Base-by-base conservation (phyloP, 2,797 vertebrate genomes). In the Pachyuromys duprasi region DNA sequence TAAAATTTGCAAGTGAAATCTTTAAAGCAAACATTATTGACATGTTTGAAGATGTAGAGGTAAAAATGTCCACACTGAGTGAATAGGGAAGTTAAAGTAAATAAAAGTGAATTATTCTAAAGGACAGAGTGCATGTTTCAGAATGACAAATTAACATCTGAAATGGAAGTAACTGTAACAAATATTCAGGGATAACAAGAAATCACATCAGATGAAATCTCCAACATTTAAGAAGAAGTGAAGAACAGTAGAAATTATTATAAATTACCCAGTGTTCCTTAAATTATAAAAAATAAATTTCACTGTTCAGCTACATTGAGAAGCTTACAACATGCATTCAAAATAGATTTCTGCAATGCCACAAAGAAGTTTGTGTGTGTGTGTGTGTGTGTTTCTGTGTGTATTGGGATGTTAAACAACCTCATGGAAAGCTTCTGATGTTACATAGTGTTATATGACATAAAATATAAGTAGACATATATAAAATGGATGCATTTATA, bases 401-500 rank as follows among this genome's bases (percentile, higher is more conserved):
- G 4, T 39, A 11, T 45, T 14, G 36, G 28, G 12, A n/a, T 31
- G 2, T 76, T 72, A 89, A 80, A 53, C 84, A 93, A 90, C 53
- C 18, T 69, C 28, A 0, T 69, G 49, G 28, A 33, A 67, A 92
- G 28, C 33, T 70, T 87, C 53, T 55, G 26, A 83, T 53, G 39
- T 76, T 86, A 91, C 45, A 53, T 45, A 36, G 76, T 72, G 65
- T 72, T 89, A 87, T 65, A 62, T 1, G 65, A 42, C 15, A 36
- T 89, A 91, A 95, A 95, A 63, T 70, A 36, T 76, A 94, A 96
- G n/a, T 70, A 88, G 63, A 45, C 5, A 0, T 57, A 17, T 57
- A 57, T 57, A 57, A 57, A 57, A 90, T 92, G 17, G 26, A 14
- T 93, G 7, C 0, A 49, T 90, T 86, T 94, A 4, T 70, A 93